Conservation (phyloP, 2,888 invertebrate species). For the Thymelicus lineola region DNA sequence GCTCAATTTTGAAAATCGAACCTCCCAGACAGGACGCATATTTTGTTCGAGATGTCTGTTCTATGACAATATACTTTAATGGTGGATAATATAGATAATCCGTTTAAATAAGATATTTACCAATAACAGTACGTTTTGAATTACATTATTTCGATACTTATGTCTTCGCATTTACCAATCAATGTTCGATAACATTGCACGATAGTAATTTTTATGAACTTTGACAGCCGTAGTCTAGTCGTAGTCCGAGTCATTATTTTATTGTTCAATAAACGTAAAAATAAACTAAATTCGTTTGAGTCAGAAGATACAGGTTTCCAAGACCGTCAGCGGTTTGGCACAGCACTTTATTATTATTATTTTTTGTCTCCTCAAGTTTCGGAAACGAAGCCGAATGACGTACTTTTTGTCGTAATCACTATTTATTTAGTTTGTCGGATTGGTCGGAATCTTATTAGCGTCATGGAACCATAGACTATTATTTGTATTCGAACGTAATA, state of each 20-base stretch:
- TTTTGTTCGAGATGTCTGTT: no score
- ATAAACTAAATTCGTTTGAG: conserved; percentile 45
- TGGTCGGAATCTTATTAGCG: not conserved
- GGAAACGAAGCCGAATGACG: conserved; percentile 13
- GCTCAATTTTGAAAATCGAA: no score
- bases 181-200: no score
- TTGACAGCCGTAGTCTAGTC: conserved; percentile 14
- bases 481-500: no score
- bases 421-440: conserved; percentile 1
- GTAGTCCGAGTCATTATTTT: conserved; percentile 41
- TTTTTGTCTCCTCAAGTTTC: conserved; percentile 27
- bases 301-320: conserved; percentile 29
- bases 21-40: no score
- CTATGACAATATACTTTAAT: no score
- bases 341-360: conserved; percentile 28
- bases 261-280: conserved; percentile 47
- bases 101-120: no score
- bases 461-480: not conserved
- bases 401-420: conserved; percentile 8
- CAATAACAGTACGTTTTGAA: no score
- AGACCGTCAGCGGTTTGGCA: conserved; percentile 31
- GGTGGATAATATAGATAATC: no score
- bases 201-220: no score
- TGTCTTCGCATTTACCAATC: no score
- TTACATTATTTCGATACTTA: no score